Conservation (phyloP, 92 coral and sea anemone genomes). For the Siderastrea radians region DNA sequence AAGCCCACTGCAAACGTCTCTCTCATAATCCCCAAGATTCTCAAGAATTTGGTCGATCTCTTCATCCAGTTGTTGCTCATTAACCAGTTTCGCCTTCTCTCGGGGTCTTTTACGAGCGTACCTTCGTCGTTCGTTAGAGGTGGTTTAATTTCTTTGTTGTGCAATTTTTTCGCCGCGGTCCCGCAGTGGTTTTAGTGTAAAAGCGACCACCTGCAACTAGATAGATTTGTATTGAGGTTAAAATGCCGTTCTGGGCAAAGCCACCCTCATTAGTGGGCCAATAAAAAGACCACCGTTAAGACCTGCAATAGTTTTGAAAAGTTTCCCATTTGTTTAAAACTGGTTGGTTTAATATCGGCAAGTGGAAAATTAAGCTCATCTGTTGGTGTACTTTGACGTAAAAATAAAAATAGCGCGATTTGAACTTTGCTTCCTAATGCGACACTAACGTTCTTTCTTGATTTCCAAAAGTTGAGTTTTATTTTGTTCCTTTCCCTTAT, state of each 20-base stretch:
- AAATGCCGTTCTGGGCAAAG: not conserved
- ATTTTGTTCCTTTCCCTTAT: not conserved
- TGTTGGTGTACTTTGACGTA: not conserved
- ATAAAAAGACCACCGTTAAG: not conserved
- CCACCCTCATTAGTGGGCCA: not conserved
- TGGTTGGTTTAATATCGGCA: not conserved
- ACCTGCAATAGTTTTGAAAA: not conserved
- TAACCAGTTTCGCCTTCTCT: not conserved
- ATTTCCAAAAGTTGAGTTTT: not conserved
- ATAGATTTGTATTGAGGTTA: not conserved
- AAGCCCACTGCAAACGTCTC: not conserved
- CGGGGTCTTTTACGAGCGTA: not conserved
- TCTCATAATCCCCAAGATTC: not conserved
- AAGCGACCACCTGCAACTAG: slow-evolving; percentile 43
- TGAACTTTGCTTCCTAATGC: not conserved
- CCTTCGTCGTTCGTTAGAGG: slow-evolving; percentile 1
- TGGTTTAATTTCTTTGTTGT: slow-evolving; percentile 31
- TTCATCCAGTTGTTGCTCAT: not conserved
- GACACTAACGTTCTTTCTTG: not conserved
- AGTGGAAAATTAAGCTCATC: no score
- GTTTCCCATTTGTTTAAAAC: not conserved
- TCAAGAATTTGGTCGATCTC: not conserved
- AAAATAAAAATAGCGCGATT: not conserved
- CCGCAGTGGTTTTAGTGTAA: not conserved
- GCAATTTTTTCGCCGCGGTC: slow-evolving; percentile 18